Conservation (phyloP, 2,888 invertebrate species). For the Creontiades dilutus region DNA sequence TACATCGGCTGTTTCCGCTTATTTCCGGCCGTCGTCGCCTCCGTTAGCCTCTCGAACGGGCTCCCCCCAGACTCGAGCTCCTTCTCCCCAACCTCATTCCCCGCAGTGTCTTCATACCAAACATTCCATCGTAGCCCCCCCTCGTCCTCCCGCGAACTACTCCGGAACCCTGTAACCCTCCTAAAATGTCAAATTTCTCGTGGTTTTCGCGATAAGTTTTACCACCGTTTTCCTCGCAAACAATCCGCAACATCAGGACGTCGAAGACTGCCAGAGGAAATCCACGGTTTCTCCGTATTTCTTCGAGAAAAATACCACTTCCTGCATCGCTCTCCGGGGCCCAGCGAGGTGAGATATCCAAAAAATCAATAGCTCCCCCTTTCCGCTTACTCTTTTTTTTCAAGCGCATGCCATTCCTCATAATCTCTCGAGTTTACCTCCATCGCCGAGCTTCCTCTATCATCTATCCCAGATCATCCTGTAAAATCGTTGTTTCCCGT, state of each 20-base stretch:
- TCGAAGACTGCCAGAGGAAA: not conserved
- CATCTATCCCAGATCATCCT: not conserved
- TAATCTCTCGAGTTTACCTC: not conserved
- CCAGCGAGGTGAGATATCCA: slow-evolving; percentile 34
- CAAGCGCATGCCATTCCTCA: not conserved
- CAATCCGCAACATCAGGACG: not conserved
- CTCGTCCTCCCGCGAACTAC: slow-evolving; percentile 6
- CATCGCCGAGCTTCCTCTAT: not conserved
- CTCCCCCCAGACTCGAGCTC: not conserved
- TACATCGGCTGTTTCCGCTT: not conserved
- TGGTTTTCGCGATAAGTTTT: slow-evolving; percentile 45
- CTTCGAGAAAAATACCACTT: not conserved
- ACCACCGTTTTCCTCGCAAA: not conserved
- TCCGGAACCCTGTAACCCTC: slow-evolving; percentile 3
- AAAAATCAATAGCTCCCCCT: slow-evolving; percentile 45
- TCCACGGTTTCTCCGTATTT: not conserved
- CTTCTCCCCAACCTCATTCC: slow-evolving; percentile 45
- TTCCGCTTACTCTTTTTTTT: slow-evolving; percentile 16
- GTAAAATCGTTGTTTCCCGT: not conserved
- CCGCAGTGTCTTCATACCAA: slow-evolving; percentile 68
- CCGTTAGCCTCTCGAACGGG: not conserved
- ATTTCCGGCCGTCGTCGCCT: not conserved
- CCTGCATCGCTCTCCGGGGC: not conserved
- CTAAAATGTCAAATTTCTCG: slow-evolving; percentile 60
- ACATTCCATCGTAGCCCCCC: slow-evolving; percentile 63